These are phyloP conservation scores for Saiga tatarica DNA, from an alignment of 2,113 vertebrate species.

Conservation along the genomic window DNA sequence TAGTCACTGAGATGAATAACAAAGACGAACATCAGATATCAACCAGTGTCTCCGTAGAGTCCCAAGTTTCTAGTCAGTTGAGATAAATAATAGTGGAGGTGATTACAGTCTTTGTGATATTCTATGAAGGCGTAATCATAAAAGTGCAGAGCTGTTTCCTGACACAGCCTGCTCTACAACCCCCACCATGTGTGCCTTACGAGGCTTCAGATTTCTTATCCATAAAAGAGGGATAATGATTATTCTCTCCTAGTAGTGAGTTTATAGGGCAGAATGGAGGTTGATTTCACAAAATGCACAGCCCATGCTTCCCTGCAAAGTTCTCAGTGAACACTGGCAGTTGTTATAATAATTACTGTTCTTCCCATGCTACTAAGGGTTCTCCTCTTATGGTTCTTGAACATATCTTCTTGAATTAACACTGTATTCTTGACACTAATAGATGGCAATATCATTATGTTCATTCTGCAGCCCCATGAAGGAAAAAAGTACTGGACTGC, in stretches of 20 bases:
- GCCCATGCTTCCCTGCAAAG: not conserved
- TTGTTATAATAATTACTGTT: not conserved
- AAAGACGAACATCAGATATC: not conserved
- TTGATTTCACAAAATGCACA: not conserved
- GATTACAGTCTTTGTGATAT: not conserved
- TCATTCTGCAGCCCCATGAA: not conserved
- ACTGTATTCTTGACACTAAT: not conserved
- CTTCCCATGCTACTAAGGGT: not conserved
- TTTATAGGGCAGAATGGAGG: not conserved
- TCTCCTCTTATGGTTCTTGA: not conserved
- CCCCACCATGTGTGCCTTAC: not conserved
- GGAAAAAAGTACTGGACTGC: not conserved
- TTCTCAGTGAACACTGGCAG: not conserved
- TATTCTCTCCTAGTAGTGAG: not conserved
- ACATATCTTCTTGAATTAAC: not conserved
- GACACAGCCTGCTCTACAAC: not conserved
- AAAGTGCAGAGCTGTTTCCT: not conserved
- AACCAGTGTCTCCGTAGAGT: not conserved
- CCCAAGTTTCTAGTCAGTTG: not conserved
- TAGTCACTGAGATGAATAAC: not conserved
- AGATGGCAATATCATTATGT: not conserved
- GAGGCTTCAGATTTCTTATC: not conserved
- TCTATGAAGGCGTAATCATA: not conserved
- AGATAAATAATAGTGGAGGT: not conserved
- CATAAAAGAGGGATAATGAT: not conserved